phyloP scores from a whole-genome alignment of 2,888 invertebrate genomes.

The Actias luna region DNA sequence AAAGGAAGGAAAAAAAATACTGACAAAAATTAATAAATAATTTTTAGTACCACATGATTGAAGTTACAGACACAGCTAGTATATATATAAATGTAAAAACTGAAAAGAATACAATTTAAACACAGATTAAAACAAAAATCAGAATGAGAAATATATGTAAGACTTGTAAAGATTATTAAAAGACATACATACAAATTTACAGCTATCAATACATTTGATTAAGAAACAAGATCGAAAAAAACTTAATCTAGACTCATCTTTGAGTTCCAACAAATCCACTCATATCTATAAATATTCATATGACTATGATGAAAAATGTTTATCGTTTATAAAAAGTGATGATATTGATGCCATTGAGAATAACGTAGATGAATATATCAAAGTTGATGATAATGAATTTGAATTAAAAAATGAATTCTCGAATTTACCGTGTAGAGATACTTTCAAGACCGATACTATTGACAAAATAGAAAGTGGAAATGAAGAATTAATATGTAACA shows the following conservation, averaged over 20 bases:
- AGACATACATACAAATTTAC: conserved; percentile 7
- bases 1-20: neutral
- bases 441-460: neutral
- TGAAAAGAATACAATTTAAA: too few relatives aligned
- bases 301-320: conserved; percentile 14
- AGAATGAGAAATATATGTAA: neutral
- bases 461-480: neutral
- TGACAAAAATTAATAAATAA: neutral
- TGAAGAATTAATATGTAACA: neutral
- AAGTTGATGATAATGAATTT: neutral
- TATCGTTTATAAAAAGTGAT: conserved; percentile 1
- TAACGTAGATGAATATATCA: neutral
- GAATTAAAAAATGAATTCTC: neutral
- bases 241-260: conserved; percentile 30
- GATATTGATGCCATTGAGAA: neutral
- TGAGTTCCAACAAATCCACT: conserved; percentile 20
- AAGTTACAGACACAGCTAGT: too few relatives aligned
- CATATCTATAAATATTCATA: conserved; percentile 22
- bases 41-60: too few relatives aligned
- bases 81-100: too few relatives aligned
- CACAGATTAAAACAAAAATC: too few relatives aligned
- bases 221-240: conserved; percentile 27
- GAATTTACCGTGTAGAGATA: neutral
- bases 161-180: neutral
- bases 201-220: conserved; percentile 36